Evolutionary conservation across 2,113 vertebrate genomes (phyloP).

Genomic region (Malurus elegans): DNA sequence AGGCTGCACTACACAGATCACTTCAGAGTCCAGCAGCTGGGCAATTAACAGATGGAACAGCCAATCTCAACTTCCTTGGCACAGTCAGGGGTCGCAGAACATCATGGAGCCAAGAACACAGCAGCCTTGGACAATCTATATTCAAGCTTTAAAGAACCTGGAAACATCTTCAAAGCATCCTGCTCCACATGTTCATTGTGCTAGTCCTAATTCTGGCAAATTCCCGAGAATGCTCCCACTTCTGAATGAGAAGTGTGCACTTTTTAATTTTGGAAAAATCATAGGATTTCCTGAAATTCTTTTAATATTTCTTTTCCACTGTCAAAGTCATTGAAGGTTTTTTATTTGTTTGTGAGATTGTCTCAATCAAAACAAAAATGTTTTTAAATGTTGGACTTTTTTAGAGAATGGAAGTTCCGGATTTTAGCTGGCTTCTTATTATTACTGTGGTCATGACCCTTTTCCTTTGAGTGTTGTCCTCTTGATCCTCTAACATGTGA

Average conservation of each 20-base stretch:
- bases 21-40: neutral
- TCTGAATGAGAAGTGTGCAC: neutral
- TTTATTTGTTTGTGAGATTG: neutral
- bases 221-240: neutral
- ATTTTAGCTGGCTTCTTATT: neutral
- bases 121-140: neutral
- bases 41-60: neutral
- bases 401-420: neutral
- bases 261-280: neutral
- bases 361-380: neutral
- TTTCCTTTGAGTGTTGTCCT: neutral
- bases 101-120: neutral
- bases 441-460: neutral
- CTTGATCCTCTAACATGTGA: neutral
- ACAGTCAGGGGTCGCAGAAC: neutral
- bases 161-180: neutral
- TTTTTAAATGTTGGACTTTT: neutral
- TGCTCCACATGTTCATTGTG: neutral
- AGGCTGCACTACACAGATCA: neutral
- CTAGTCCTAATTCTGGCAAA: neutral
- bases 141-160: neutral
- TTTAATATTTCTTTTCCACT: neutral
- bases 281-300: neutral
- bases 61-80: neutral
- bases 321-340: neutral